Evolutionary conservation across 2,797 vertebrate genomes (phyloP).

Genomic region (Rhabdomys pumilio): DNA sequence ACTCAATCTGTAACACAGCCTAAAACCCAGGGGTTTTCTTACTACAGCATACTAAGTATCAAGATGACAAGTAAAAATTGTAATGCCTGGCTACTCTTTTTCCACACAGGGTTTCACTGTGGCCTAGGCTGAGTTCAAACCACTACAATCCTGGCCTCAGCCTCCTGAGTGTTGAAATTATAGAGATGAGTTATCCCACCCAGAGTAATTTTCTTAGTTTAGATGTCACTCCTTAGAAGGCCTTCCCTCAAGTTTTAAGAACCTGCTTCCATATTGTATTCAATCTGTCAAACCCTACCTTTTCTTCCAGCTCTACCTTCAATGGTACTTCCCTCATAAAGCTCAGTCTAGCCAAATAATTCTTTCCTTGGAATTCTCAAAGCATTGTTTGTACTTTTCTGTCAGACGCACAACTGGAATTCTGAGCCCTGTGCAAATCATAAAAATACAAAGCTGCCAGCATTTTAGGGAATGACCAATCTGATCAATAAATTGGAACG

Average conservation of each 20-base stretch:
- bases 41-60: neutral
- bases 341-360: slow-evolving; percentile 5
- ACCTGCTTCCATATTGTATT: neutral
- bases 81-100: neutral
- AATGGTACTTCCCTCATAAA: slow-evolving; percentile 41
- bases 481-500: slow-evolving; percentile 10
- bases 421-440: neutral
- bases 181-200: neutral
- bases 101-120: neutral
- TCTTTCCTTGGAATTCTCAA: neutral
- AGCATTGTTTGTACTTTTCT: slow-evolving; percentile 50
- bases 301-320: neutral
- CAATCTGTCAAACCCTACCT: neutral
- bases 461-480: slow-evolving; percentile 30
- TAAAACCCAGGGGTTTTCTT: neutral
- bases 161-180: neutral
- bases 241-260: neutral
- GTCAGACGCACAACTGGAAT: slow-evolving; percentile 37
- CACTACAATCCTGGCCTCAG: neutral
- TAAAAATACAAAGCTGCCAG: slow-evolving; percentile 47
- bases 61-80: neutral
- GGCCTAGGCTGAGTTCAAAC: neutral
- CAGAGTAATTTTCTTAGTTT: neutral
- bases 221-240: neutral
- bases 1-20: neutral